Evolutionary conservation across 2,797 vertebrate species (phyloP), one percentile per base, ranked within the genome.

Genomic region (Peromyscus attwateri): DNA sequence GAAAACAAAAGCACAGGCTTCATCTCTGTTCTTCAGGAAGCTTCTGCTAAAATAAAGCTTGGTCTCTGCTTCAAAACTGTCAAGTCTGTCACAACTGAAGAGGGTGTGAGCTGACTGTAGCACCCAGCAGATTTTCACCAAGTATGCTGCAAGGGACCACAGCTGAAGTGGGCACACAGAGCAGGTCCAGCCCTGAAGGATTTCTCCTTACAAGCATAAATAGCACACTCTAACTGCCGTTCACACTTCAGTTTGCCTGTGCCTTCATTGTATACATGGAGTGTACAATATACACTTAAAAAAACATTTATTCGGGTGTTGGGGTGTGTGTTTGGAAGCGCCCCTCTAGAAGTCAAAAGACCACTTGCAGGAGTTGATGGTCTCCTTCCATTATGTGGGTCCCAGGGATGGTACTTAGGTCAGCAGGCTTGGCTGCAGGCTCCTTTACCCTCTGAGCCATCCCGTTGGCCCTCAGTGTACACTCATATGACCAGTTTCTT

Each of bases 21-120:
- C 8, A 10, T 34, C 37, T 64, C 12, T 16, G 1, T 25, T 43
- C 31, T 46, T 19, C 73, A 25, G 12, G 40, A 49, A 13, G 29
- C 79, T 31, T 52, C 27, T 27, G 1, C 23, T 37, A 19, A 40
- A n/a, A 88, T 4, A 85, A 49, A 52, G 13, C 23, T 23, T n/a
- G 29, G 62, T 23, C 81, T 89, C 23, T 92, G 27, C 37, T 13
- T 87, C 49, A 12, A 82, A 55, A 27, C 64, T 34, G 8, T 60
- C 46, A n/a, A 29, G 29, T 5, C 0, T 14, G 7, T 27, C 55
- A 60, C 14, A 66, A 25, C 70, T 34, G 43, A n/a, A 37, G 81
- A 27, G 12, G 4, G 4, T 9, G 13, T 49, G 2, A 0, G 49
- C 1, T 4, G 0, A 6, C 21, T 0, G 12, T 2, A 16, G 29